Evolutionary conservation across 2,797 vertebrate genomes (phyloP).

Genomic region (Anabacerthia variegaticeps): DNA sequence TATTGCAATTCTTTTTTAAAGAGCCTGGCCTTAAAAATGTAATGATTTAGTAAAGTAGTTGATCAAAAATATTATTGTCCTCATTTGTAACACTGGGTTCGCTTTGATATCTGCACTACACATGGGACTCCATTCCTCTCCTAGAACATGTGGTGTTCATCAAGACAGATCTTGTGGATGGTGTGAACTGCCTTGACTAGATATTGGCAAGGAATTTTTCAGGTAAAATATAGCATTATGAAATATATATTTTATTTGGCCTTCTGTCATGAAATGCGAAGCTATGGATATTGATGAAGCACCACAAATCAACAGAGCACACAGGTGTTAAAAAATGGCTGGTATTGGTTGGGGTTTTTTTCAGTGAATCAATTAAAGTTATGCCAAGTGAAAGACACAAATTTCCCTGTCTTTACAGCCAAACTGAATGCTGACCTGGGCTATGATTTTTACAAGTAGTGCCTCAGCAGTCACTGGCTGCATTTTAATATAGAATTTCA

Average conservation of each 20-base stretch:
- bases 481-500: background rate
- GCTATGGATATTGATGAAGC: background rate
- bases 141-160: fast-evolving
- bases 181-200: background rate
- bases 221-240: background rate
- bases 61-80: background rate
- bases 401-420: background rate
- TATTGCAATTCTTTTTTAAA: background rate
- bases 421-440: background rate
- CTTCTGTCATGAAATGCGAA: background rate
- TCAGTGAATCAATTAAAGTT: background rate
- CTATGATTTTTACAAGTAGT: background rate
- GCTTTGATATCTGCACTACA: background rate
- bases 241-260: background rate
- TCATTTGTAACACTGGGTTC: background rate
- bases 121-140: background rate
- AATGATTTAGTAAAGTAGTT: background rate
- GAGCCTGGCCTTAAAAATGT: background rate
- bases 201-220: background rate
- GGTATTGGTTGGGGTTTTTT: no score
- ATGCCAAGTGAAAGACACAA: background rate
- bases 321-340: background rate
- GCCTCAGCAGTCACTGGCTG: background rate
- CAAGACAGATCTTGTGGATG: background rate
- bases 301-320: background rate